Conservation (phyloP, 1,140 invertebrate genomes). For the Zaprionus tsacasi region DNA sequence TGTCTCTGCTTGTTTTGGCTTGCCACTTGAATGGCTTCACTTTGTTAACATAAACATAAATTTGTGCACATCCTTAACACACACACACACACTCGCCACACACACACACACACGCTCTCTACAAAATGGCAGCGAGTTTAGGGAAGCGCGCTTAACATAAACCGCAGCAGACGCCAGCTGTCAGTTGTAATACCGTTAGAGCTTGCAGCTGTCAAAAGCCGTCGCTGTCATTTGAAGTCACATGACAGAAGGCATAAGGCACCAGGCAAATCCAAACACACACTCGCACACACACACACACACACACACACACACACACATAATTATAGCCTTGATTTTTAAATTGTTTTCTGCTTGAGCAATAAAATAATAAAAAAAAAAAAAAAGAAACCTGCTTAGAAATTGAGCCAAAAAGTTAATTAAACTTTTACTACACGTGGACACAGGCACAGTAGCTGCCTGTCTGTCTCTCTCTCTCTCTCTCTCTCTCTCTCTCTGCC, state of each 20-base stretch:
- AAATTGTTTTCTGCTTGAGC: not conserved
- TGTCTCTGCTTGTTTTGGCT: conserved; percentile 66
- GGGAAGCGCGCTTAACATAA: conserved; percentile 62
- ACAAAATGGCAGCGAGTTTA: conserved; percentile 10
- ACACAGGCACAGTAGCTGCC: conserved; percentile 2
- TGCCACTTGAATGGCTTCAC: conserved; percentile 80
- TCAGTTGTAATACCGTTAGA: conserved; percentile 73
- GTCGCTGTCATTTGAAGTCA: conserved; percentile 72
- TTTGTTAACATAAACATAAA: conserved; percentile 82
- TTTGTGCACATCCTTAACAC: conserved; percentile 53
- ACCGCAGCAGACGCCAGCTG: conserved; percentile 77
- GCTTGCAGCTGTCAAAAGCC: conserved; percentile 77
- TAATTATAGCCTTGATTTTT: conserved; percentile 18
- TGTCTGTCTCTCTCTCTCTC: not conserved
- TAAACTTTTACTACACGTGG: conserved; percentile 56
- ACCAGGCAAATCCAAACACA: conserved; percentile 32
- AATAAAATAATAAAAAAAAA: not conserved
- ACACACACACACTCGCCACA: not conserved
- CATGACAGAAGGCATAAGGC: conserved; percentile 55
- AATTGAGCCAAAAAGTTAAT: conserved; percentile 74
- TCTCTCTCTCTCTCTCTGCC: not conserved
- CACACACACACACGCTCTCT: conserved; percentile 1
- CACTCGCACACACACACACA: no score
- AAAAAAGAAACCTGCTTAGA: conserved; percentile 53
- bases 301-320: conserved; percentile 19